A percentile compares a stretch with the other conserved stretches of the same genome.
Conservation (phyloP, 2,888 invertebrate species). For the Erebia palarica region DNA sequence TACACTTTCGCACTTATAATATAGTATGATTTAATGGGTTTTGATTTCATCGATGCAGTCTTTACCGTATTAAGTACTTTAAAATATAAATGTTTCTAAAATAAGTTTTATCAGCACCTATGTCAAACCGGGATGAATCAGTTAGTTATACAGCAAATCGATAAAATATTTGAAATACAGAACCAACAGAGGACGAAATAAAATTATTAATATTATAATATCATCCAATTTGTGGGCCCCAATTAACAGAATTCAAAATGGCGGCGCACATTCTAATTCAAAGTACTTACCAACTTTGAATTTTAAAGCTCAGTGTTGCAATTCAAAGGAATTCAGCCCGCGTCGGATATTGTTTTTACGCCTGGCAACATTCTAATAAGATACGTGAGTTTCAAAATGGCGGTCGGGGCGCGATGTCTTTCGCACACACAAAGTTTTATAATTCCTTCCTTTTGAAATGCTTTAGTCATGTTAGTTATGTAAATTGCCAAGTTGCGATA, state of each 20-base stretch:
- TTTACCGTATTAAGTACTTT: no score
- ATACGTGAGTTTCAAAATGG: slow-evolving; percentile 49
- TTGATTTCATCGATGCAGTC: no score
- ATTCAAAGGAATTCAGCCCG: slow-evolving; percentile 69
- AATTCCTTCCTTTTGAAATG: slow-evolving; percentile 26
- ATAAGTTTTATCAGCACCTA: no score
- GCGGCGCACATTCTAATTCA: neutral
- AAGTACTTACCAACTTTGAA: slow-evolving; percentile 34
- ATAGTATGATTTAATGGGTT: no score
- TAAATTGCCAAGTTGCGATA: slow-evolving; percentile 23
- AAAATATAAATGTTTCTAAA: no score
- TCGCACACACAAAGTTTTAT: slow-evolving; percentile 30
- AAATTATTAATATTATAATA: slow-evolving; percentile 4
- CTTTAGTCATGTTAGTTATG: slow-evolving; percentile 27
- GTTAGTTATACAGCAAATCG: neutral
- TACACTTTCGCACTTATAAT: no score
- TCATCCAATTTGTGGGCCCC: slow-evolving; percentile 14
- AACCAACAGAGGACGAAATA: slow-evolving; percentile 12
- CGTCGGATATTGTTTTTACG: slow-evolving; percentile 77
- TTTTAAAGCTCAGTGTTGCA: slow-evolving; percentile 48
- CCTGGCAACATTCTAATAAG: slow-evolving; percentile 70
- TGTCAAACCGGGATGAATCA: neutral
- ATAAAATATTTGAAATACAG: slow-evolving; percentile 15
- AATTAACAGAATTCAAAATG: slow-evolving; percentile 27
- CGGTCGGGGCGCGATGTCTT: slow-evolving; percentile 26